Base-by-base conservation (phyloP, 2,888 invertebrate species). In the Ctena decussata region DNA sequence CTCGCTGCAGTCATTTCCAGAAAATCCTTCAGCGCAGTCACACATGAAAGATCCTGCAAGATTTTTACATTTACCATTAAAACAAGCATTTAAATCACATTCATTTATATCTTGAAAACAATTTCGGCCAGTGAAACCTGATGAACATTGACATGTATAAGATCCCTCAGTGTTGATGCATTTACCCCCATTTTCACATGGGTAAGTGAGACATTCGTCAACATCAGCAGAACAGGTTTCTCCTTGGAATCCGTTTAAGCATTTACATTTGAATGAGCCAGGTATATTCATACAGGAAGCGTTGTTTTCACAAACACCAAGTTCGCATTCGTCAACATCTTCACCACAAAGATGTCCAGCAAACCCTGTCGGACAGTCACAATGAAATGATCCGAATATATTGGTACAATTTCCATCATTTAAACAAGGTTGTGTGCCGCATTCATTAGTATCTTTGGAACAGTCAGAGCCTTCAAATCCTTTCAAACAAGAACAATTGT, bases 301-400 rank as follows among this genome's bases (percentile, higher is more conserved):
- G 24, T 86, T 79, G 60, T 84, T 84, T 6, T 57, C 30, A 46
- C 86, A 86, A 12, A 70, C 32, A 32, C 76, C 24, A 1, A 27
- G 27, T n/a, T 32, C 39, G 57, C 87, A 87, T 79, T 87, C 87
- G 24, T 87, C 44, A n/a, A 81, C 46, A 44, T 87, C 87, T 15
- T 24, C 49, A 27, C 37, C 57, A 75, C 86, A 86, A 12, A 60
- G 44, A 32, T 24, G 27, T 24, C 80, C 82, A 37, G 39, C 24
- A 41, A 83, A 75, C 12, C 83, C 83, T 0, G 49, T 44, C 24
- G 5, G 6, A 44, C 83, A 84, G 24, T 70, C 0, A 44, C 83
- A 84, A 11, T 46, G 12, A 37, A 80, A 84, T 27, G 71, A 71
- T 15, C 85, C 85, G 2, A 37, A 72, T 35, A 24, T 73, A 49